Evolutionary conservation across 2,113 vertebrate species (phyloP), one percentile per base, ranked within the genome.

Genomic region (Cromileptes altivelis): DNA sequence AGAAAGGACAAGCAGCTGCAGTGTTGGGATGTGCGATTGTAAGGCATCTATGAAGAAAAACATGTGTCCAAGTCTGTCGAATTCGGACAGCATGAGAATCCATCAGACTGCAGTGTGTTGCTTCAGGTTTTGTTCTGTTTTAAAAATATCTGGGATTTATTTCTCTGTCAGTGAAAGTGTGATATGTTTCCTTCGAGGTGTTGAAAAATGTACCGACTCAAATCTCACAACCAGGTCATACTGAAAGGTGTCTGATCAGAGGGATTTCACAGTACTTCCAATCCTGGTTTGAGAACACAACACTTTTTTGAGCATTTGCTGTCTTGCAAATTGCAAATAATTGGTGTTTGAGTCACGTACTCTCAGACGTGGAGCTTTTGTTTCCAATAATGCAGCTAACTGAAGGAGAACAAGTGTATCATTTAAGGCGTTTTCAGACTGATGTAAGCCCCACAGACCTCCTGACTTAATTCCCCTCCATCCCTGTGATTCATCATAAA

Each of bases 401-500:
- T 12, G 30, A 50, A 45, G 37, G 15, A 30, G 4, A 21, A n/a
- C n/a, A 47, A 18, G 1, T 47, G 11, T 45, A 45, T 45, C 10
- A 12, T 45, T 14, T 5, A n/a, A 25, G 3, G n/a, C 49, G 18
- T 70, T 57, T 57, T 55, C 19, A 76, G 17, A 42, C 27, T 10
- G 7, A 40, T 37, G 30, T 57, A 6, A 56, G 14, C 42, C 19
- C 56, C 12, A 12, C 17, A 67, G 42, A 30, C 37, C 18, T 52
- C 14, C 55, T 37, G 15, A 21, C n/a, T 21, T 64, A 42, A 42
- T 57, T 61, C 21, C 25, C 13, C 47, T 37, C 23, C 42, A 68
- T 33, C 49, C 10, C 55, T 27, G 63, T 56, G 63, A 67, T 42
- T 60, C 40, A 83, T 42, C 55, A 45, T 42, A 72, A 72, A 72